Evolutionary conservation across 2,797 vertebrate genomes (phyloP).

Genomic region (Danio choprae): DNA sequence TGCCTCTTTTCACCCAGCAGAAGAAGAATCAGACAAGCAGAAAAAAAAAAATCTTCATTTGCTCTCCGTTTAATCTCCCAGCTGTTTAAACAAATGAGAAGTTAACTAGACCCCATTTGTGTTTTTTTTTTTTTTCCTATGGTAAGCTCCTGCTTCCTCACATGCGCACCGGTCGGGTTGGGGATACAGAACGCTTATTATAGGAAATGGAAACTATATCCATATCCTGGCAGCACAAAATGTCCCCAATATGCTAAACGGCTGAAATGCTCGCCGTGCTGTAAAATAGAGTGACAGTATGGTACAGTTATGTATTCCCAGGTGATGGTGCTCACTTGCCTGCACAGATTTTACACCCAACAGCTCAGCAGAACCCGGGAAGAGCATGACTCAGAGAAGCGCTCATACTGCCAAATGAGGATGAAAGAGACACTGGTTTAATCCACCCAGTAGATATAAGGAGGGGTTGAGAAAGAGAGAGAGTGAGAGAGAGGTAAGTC

Average conservation of each 20-base stretch:
- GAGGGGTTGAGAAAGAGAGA: conserved; percentile 33
- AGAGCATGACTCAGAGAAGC: conserved; percentile 51
- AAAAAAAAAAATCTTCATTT: conserved; percentile 6
- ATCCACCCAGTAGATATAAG: conserved; percentile 50
- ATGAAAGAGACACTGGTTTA: conserved; percentile 52
- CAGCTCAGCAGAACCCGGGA: conserved; percentile 52
- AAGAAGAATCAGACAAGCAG: conserved; percentile 1
- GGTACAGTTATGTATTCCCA: conserved; percentile 47
- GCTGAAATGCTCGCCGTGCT: conserved; percentile 39
- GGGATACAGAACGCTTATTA: not conserved
- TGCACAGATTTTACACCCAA: conserved; percentile 41
- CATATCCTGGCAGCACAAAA: conserved; percentile 12
- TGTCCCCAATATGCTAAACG: conserved; percentile 27
- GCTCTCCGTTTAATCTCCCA: conserved; percentile 7
- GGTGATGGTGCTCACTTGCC: conserved; percentile 45
- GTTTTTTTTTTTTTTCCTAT: not conserved
- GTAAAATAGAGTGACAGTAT: conserved; percentile 41
- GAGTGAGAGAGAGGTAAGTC: conserved; percentile 47
- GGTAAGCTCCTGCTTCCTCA: conserved; percentile 2
- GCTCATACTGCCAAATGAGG: conserved; percentile 50
- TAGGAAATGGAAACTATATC: conserved; percentile 29
- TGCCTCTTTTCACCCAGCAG: not conserved
- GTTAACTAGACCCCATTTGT: conserved; percentile 22
- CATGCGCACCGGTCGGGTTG: not conserved
- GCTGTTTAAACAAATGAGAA: conserved; percentile 28